These are phyloP conservation scores for Tiliacea citrago DNA, from an alignment of 2,888 invertebrate genomes.

Conservation along the genomic window DNA sequence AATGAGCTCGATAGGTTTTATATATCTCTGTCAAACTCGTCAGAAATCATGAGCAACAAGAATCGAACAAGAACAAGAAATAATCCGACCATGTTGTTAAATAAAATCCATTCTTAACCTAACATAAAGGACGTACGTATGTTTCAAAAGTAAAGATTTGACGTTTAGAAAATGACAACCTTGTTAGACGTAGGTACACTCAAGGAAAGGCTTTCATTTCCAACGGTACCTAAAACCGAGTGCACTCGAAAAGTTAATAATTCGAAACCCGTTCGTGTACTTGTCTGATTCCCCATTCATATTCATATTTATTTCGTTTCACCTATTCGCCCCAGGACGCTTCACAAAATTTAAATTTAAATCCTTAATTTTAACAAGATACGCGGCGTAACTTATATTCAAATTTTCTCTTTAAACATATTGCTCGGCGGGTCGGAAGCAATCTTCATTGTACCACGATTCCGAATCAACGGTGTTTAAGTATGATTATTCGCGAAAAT, in stretches of 20 bases:
- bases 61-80: background rate
- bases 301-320: constrained; percentile 91
- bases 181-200: constrained; percentile 76
- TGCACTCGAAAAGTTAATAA: constrained; percentile 89
- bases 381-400: constrained; percentile 77
- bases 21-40: background rate
- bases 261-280: constrained; percentile 86
- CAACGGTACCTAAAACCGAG: constrained; percentile 78
- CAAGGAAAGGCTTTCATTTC: constrained; percentile 73
- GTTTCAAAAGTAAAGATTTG: constrained; percentile 61
- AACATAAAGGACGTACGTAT: constrained; percentile 7
- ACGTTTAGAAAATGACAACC: constrained; percentile 79
- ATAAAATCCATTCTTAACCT: constrained; percentile 12
- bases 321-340: constrained; percentile 85
- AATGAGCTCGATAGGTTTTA: constrained; percentile 4
- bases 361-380: constrained; percentile 89
- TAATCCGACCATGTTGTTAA: constrained; percentile 15
- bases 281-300: constrained; percentile 89
- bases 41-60: background rate
- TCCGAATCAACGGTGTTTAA: constrained; percentile 85
- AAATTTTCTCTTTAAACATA: constrained; percentile 66
- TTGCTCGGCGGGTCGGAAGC: constrained; percentile 86
- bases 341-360: constrained; percentile 84
- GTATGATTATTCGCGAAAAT: constrained; percentile 84
- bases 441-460: constrained; percentile 83